A percentile compares a stretch with the other conserved stretches of the same genome.
These are phyloP conservation scores for Ifrita kowaldi DNA, from an alignment of 2,113 vertebrate genomes.

Conservation along the genomic window DNA sequence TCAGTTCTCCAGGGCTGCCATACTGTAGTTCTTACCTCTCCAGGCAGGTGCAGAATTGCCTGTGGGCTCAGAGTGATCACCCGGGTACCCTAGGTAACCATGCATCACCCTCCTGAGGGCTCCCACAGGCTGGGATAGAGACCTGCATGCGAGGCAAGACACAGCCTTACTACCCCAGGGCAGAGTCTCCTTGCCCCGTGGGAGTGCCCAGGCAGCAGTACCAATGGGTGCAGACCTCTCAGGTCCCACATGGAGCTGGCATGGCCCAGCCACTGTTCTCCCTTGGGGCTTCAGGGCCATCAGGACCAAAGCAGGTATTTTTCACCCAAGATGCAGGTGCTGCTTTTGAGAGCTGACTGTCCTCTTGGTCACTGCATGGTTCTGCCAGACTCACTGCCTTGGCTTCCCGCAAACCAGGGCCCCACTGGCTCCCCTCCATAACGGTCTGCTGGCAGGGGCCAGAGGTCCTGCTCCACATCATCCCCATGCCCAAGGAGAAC, in stretches of 20 bases:
- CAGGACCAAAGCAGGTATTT: background rate
- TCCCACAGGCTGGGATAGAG: background rate
- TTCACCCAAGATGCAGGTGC: background rate
- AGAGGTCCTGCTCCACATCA: background rate
- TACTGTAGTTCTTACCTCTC: background rate
- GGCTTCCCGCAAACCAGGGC: background rate
- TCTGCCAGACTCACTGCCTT: background rate
- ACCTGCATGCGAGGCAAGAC: rapidly evolving
- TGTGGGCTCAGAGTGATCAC: background rate
- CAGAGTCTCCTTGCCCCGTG: rapidly evolving
- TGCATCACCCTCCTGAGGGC: background rate
- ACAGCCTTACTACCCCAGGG: background rate
- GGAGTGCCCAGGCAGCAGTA: background rate
- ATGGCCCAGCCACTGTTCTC: background rate
- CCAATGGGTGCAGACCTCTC: background rate
- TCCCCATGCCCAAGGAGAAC: background rate
- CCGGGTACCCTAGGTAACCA: background rate
- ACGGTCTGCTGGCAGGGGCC: rapidly evolving
- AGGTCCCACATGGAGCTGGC: background rate
- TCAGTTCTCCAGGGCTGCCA: background rate
- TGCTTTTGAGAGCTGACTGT: background rate
- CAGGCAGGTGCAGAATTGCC: background rate
- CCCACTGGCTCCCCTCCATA: background rate
- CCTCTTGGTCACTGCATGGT: background rate
- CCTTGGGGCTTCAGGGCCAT: background rate